These are phyloP conservation scores for Myrmophylax atrothorax DNA, from an alignment of 2,113 vertebrate species.

Conservation along the genomic window DNA sequence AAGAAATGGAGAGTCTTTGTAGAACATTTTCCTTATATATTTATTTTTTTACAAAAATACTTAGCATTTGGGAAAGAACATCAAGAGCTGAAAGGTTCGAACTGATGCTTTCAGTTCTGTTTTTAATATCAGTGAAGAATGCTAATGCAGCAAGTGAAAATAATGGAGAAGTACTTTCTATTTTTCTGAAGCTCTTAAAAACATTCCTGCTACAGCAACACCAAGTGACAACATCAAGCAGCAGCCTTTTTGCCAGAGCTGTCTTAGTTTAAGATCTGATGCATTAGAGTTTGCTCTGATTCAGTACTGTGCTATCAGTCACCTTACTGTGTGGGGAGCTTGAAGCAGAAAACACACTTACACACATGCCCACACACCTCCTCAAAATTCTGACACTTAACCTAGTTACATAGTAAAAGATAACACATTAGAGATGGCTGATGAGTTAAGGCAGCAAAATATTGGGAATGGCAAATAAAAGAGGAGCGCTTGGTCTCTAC, in stretches of 20 bases:
- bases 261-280: neutral
- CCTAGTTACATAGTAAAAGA: neutral
- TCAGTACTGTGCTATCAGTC: neutral
- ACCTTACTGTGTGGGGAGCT: neutral
- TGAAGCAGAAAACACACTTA: neutral
- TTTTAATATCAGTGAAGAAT: neutral
- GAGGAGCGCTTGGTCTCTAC: accelerated
- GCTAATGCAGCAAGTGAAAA: neutral
- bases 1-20: neutral
- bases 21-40: neutral
- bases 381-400: conserved; percentile 22
- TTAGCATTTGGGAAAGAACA: neutral
- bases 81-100: neutral
- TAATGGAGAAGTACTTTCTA: neutral
- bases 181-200: neutral
- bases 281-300: neutral
- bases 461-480: neutral
- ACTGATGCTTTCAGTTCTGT: neutral
- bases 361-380: neutral
- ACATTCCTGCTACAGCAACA: neutral
- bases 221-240: neutral
- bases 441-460: neutral
- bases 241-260: neutral
- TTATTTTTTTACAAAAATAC: neutral
- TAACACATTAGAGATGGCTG: neutral